Conservation (phyloP, 2,113 vertebrate genomes). For the Oreochromis tanganicae region DNA sequence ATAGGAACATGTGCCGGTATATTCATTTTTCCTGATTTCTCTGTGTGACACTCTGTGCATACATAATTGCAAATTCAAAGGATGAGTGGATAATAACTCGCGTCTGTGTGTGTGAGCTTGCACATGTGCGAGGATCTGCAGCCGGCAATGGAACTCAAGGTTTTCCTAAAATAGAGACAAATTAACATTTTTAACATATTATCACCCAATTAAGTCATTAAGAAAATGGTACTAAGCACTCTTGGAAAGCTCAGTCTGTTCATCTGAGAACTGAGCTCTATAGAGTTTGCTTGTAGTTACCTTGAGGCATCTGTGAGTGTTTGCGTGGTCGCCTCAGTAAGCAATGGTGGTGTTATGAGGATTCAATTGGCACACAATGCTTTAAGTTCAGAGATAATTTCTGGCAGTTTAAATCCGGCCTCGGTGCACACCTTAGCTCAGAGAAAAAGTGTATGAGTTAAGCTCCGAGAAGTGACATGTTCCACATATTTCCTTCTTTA, state of each 20-base stretch:
- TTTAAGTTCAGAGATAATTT: conserved; percentile 13
- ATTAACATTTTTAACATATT: conserved; percentile 57
- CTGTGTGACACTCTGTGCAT: conserved; percentile 42
- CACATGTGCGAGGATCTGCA: conserved; percentile 4
- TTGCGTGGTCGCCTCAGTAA: conserved; percentile 13
- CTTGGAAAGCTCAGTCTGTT: conserved; percentile 22
- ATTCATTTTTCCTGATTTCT: conserved; percentile 23
- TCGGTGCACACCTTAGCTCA: conserved; percentile 17
- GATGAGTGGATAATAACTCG: conserved; percentile 56
- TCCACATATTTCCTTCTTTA: neutral
- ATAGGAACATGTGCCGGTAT: conserved; percentile 12
- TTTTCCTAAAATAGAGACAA: conserved; percentile 59
- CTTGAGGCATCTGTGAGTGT: conserved; percentile 36
- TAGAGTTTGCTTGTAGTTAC: conserved; percentile 39
- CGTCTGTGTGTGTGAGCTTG: neutral
- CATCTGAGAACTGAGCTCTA: neutral
- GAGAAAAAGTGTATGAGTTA: conserved; percentile 6
- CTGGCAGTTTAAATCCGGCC: neutral
- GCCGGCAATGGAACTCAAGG: conserved; percentile 22
- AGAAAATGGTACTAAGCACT: conserved; percentile 20
- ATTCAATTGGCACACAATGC: conserved; percentile 3
- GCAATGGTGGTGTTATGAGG: neutral
- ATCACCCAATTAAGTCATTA: conserved; percentile 60
- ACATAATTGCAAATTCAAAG: conserved; percentile 61
- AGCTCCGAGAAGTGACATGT: neutral